These are phyloP conservation scores for Strix uralensis DNA, from an alignment of 2,113 vertebrate genomes.

Conservation along the genomic window DNA sequence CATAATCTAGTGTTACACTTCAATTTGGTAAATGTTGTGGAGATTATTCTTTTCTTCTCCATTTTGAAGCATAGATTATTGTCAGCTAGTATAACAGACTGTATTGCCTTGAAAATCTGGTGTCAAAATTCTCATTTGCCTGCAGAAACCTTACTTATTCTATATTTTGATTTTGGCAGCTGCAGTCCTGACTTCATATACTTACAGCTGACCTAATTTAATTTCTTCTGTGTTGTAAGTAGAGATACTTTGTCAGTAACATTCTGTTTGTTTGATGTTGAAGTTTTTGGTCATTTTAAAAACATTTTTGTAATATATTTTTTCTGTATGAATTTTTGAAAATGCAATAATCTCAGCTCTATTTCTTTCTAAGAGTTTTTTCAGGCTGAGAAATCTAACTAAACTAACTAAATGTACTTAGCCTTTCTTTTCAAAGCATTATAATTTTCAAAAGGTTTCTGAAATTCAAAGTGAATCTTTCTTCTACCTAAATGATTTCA, in stretches of 20 bases:
- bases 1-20: not conserved
- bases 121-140: not conserved
- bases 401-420: not conserved
- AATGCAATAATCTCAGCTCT: not conserved
- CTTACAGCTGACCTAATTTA: not conserved
- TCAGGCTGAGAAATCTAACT: not conserved
- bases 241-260: not conserved
- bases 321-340: not conserved
- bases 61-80: not conserved
- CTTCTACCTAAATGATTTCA: not conserved
- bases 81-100: not conserved
- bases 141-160: not conserved
- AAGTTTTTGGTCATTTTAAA: not conserved
- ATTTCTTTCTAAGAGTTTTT: not conserved
- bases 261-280: not conserved
- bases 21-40: not conserved
- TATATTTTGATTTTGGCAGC: not conserved
- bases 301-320: not conserved
- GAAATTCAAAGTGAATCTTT: not conserved
- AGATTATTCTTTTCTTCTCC: not conserved
- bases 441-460: not conserved
- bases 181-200: not conserved
- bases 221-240: not conserved
- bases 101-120: not conserved
- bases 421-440: not conserved